Percentiles rank a stretch among this genome's conserved stretches.
phyloP scores from a whole-genome alignment of 1,140 invertebrate genomes.

The Bombus pascuorum region DNA sequence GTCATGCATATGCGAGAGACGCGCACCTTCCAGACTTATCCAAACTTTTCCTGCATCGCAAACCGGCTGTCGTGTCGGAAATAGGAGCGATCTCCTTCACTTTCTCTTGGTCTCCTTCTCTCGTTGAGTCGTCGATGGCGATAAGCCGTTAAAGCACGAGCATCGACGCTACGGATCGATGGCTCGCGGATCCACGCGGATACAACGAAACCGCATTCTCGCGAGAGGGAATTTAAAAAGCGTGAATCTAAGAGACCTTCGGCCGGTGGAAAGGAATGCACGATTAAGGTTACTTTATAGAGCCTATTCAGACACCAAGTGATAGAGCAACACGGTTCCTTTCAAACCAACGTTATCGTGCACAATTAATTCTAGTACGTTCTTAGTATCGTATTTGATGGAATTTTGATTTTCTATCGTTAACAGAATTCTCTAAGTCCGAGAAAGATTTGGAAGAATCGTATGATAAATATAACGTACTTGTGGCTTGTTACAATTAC shows the following conservation, averaged over 20 bases:
- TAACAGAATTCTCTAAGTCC: background rate
- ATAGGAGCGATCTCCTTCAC: background rate
- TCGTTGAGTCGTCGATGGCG: background rate
- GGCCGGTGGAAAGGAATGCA: background rate
- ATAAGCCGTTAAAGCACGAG: background rate
- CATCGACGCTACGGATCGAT: background rate
- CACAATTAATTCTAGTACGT: too few species aligned
- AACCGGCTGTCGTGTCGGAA: background rate
- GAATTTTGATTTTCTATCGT: background rate
- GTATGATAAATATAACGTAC: too few species aligned
- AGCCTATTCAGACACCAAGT: background rate
- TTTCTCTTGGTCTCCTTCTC: background rate
- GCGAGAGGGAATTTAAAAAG: background rate
- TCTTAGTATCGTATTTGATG: background rate
- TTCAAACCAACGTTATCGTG: too few species aligned
- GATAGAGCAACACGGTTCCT: too few species aligned
- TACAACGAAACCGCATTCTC: slow-evolving; percentile 33
- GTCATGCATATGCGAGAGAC: slow-evolving; percentile 20
- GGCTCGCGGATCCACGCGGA: background rate
- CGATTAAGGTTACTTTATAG: background rate
- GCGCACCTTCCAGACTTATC: background rate
- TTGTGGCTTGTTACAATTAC: background rate
- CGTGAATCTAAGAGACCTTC: slow-evolving; percentile 16
- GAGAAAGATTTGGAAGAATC: background rate
- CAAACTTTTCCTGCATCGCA: background rate